Evolutionary conservation across 2,797 vertebrate genomes (phyloP).

Genomic region (Pelobates cultripes): DNA sequence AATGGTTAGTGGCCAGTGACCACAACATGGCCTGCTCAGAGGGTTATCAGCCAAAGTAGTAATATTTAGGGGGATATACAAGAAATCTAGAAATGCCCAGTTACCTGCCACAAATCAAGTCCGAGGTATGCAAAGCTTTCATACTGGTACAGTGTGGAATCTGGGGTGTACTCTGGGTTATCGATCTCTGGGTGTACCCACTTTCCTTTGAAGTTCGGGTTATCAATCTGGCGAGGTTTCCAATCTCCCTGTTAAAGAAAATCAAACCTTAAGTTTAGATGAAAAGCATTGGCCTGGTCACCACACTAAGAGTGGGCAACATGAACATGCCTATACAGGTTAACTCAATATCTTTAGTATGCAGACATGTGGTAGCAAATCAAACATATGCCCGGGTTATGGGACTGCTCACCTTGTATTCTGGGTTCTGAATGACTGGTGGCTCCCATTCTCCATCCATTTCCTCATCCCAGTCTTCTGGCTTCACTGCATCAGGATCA

Average conservation of each 20-base stretch:
- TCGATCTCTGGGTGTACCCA: conserved; percentile 91
- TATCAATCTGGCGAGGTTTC: conserved; percentile 88
- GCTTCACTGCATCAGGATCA: conserved; percentile 88
- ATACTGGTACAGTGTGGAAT: conserved; percentile 79
- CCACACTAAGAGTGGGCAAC: too few species aligned
- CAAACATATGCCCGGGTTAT: too few species aligned
- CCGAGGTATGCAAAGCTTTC: conserved; percentile 82
- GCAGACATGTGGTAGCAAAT: too few species aligned
- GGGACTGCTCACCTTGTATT: conserved; percentile 81
- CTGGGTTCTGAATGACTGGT: conserved; percentile 85
- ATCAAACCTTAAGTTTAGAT: background rate
- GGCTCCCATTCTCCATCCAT: conserved; percentile 95
- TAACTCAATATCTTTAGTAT: too few species aligned
- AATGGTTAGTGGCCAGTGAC: background rate
- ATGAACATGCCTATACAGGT: too few species aligned
- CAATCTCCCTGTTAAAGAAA: conserved; percentile 80
- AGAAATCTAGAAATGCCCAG: too few species aligned
- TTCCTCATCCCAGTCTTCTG: conserved; percentile 90
- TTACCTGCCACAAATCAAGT: conserved; percentile 91
- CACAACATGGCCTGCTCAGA: background rate
- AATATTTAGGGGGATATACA: too few species aligned
- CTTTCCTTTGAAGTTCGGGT: conserved; percentile 87
- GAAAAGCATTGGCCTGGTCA: too few species aligned
- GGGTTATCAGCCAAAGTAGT: background rate
- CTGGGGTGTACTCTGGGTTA: conserved; percentile 84